Evolutionary conservation across 1,140 invertebrate species (phyloP).

Genomic region (Trichonephila inaurata): DNA sequence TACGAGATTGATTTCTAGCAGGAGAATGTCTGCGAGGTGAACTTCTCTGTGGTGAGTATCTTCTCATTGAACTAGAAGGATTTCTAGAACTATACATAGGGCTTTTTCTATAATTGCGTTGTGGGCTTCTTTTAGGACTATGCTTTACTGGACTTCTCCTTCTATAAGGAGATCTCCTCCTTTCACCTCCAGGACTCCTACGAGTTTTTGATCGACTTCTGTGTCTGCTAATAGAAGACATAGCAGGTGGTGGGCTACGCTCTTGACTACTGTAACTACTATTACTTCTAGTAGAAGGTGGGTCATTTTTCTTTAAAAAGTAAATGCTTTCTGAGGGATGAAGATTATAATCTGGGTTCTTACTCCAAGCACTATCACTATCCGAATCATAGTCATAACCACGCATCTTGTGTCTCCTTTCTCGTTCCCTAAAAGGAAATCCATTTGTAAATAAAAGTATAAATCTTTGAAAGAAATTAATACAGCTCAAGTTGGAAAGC

Average conservation of each 20-base stretch:
- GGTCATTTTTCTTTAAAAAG: slow-evolving; percentile 16
- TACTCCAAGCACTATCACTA: slow-evolving; percentile 73
- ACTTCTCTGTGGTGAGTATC: slow-evolving; percentile 6
- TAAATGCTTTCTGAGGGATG: not conserved
- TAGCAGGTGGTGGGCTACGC: slow-evolving; percentile 7
- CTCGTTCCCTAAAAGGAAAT: slow-evolving; percentile 73
- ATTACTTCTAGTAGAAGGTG: slow-evolving; percentile 29
- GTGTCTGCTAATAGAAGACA: not conserved
- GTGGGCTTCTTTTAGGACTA: slow-evolving; percentile 57
- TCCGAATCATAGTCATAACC: slow-evolving; percentile 72
- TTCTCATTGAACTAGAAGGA: not conserved
- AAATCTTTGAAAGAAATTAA: not conserved
- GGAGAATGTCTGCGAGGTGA: slow-evolving; percentile 57
- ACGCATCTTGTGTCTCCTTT: slow-evolving; percentile 73
- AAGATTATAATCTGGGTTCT: slow-evolving; percentile 54
- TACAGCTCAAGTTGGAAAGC: too few relatives aligned
- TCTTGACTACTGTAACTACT: slow-evolving; percentile 31
- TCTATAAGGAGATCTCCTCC: slow-evolving; percentile 15
- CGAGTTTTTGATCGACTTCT: slow-evolving; percentile 39
- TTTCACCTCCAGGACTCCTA: slow-evolving; percentile 55
- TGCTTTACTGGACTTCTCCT: not conserved
- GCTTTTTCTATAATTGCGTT: slow-evolving; percentile 40
- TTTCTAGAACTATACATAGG: slow-evolving; percentile 47
- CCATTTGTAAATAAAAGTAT: not conserved
- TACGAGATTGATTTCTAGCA: slow-evolving; percentile 5